These are phyloP conservation scores for Garrulus glandarius DNA, from an alignment of 2,797 vertebrate species.

Conservation along the genomic window DNA sequence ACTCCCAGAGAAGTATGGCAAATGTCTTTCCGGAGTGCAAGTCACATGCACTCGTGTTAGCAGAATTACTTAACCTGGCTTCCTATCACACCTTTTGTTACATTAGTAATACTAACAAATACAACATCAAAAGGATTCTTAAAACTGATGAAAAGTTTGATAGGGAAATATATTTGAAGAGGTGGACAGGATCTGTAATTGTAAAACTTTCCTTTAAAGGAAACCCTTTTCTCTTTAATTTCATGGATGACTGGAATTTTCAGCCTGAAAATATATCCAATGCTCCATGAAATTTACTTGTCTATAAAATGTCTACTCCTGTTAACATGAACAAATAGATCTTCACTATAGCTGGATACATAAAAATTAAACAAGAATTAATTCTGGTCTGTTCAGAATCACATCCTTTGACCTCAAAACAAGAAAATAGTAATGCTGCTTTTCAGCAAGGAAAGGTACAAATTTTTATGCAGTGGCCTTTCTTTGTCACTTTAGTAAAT, in stretches of 20 bases:
- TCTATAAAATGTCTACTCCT: constrained; percentile 64
- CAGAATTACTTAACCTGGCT: not conserved
- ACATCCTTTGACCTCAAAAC: not conserved
- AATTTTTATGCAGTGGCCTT: not conserved
- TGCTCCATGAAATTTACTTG: constrained; percentile 68
- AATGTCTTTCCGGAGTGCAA: not conserved
- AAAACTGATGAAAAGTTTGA: not conserved
- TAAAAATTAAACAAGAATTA: constrained; percentile 59
- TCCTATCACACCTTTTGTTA: not conserved
- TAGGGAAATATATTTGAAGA: not conserved
- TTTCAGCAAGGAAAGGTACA: not conserved
- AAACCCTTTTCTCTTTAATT: constrained; percentile 64
- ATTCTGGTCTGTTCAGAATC: constrained; percentile 26
- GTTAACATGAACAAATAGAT: constrained; percentile 63
- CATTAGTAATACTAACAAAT: not conserved
- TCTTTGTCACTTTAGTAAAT: not conserved
- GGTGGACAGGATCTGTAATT: constrained; percentile 3
- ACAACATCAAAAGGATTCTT: not conserved
- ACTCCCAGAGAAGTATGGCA: not conserved
- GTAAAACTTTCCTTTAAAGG: constrained; percentile 21
- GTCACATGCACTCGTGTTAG: not conserved
- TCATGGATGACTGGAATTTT: constrained; percentile 65
- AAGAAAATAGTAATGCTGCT: not conserved
- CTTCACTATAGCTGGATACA: constrained; percentile 19
- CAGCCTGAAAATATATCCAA: constrained; percentile 56